A percentile compares a stretch with the other conserved stretches of the same genome.
phyloP scores from a whole-genome alignment of 2,888 invertebrate genomes.

The Chymomyza fuscimana region DNA sequence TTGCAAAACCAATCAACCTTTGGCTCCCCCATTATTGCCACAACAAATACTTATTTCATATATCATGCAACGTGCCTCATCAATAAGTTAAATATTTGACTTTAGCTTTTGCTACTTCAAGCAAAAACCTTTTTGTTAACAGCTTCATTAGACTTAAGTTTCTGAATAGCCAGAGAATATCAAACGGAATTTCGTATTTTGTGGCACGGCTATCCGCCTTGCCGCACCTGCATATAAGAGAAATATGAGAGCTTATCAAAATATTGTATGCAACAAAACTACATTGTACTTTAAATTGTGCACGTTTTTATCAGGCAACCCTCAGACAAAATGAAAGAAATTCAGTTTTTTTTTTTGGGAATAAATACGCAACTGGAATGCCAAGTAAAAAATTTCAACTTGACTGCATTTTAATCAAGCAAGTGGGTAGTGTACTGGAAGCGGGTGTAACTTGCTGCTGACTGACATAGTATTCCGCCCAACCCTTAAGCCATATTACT shows the following conservation, averaged over 20 bases:
- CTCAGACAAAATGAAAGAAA: conserved; percentile 4
- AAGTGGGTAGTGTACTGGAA: conserved; percentile 31
- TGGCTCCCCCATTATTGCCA: background rate
- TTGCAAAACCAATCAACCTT: background rate
- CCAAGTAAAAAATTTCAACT: conserved; percentile 59
- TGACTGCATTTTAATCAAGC: conserved; percentile 75
- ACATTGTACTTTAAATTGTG: conserved; percentile 38
- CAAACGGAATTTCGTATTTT: background rate
- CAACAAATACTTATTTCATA: background rate
- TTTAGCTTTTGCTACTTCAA: conserved; percentile 44
- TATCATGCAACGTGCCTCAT: conserved; percentile 32
- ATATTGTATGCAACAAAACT: background rate
- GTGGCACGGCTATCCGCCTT: background rate
- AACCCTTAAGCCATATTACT: conserved; percentile 33
- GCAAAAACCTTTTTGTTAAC: conserved; percentile 46
- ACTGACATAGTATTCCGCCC: conserved; percentile 21
- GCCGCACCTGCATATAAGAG: conserved; percentile 28
- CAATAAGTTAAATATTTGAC: conserved; percentile 69
- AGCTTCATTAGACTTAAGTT: conserved; percentile 59
- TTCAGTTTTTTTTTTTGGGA: background rate
- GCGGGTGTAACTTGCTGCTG: too few relatives aligned
- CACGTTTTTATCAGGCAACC: conserved; percentile 55
- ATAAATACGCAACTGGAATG: conserved; percentile 34
- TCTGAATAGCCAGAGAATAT: background rate
- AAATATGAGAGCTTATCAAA: conserved; percentile 32